Conservation (phyloP, 2,797 vertebrate species). For the Clarias platycephalus region DNA sequence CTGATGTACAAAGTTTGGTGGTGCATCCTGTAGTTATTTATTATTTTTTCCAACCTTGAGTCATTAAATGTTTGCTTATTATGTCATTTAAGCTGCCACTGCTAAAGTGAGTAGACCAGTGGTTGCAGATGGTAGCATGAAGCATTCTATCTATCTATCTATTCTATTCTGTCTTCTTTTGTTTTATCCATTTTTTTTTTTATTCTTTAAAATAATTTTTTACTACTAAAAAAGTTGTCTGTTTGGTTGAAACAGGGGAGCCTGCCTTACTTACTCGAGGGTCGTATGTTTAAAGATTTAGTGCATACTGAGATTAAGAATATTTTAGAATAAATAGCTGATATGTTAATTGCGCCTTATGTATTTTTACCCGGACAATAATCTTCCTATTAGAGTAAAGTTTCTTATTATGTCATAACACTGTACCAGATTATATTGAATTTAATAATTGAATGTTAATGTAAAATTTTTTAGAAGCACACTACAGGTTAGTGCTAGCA, state of each 20-base stretch:
- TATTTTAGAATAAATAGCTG: slow-evolving; percentile 1
- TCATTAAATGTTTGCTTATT: too few relatives aligned
- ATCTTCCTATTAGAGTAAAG: neutral
- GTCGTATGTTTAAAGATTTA: neutral
- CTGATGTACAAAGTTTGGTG: too few relatives aligned
- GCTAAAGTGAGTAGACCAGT: too few relatives aligned
- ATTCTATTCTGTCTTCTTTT: too few relatives aligned
- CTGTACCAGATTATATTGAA: neutral
- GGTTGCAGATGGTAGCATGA: too few relatives aligned
- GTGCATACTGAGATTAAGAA: neutral
- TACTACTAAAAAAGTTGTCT: neutral
- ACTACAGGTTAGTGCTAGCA: neutral
- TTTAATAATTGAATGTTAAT: slow-evolving; percentile 17
- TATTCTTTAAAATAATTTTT: neutral
- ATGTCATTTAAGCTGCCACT: too few relatives aligned
- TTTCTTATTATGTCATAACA: slow-evolving; percentile 9
- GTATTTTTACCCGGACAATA: slow-evolving; percentile 3
- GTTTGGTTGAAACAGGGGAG: neutral
- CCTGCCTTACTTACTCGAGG: neutral
- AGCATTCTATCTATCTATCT: too few relatives aligned
- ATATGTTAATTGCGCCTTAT: neutral
- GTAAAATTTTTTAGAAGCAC: neutral
- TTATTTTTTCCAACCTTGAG: too few relatives aligned
- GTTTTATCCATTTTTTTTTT: too few relatives aligned
- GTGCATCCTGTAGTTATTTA: too few relatives aligned